Percentiles rank a stretch among this genome's conserved stretches.
These are phyloP conservation scores for Pristis pectinata DNA, from an alignment of 2,797 vertebrate species.

Conservation along the genomic window DNA sequence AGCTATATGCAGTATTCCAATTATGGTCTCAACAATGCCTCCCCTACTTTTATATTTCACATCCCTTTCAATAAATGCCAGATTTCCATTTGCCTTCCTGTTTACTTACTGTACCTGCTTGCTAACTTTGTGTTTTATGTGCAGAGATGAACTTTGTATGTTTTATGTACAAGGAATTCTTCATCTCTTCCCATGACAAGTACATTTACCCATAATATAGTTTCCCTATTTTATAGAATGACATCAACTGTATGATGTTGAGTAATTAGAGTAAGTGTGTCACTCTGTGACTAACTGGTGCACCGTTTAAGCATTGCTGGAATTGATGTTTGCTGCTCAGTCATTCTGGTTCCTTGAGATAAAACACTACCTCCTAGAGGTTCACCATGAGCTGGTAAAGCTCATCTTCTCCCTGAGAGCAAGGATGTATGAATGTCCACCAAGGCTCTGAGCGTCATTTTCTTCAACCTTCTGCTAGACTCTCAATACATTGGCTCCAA, in stretches of 20 bases:
- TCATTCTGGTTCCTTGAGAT: background rate
- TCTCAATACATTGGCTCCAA: too few species aligned
- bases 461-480: background rate
- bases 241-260: background rate
- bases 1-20: too few species aligned
- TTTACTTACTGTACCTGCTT: too few species aligned
- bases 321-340: background rate
- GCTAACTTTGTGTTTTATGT: too few species aligned
- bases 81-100: too few species aligned
- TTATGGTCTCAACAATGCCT: too few species aligned
- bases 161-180: background rate
- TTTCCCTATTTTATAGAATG: background rate
- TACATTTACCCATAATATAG: too few species aligned
- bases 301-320: background rate
- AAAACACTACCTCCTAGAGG: background rate
- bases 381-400: constrained; percentile 1
- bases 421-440: background rate
- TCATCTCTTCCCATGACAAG: background rate
- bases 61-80: too few species aligned
- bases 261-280: background rate
- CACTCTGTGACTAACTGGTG: background rate
- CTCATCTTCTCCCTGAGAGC: background rate
- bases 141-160: too few species aligned
- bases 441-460: background rate
- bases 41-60: too few species aligned